Conservation (phyloP, 1,140 invertebrate species). For the Meloidogyne floridensis region DNA sequence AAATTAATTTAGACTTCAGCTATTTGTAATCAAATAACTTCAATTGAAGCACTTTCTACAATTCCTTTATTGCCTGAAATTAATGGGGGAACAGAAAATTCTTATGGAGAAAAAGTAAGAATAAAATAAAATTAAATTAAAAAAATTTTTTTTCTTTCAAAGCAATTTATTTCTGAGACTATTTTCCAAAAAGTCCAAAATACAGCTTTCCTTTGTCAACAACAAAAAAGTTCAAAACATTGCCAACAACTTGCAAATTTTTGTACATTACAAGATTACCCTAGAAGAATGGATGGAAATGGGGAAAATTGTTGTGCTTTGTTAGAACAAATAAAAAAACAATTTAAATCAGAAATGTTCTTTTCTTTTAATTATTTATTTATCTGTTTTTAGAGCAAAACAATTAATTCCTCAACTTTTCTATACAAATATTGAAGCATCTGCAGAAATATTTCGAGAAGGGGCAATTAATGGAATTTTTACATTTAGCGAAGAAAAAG, state of each 20-base stretch:
- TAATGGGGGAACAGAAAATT: background rate
- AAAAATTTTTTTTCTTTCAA: background rate
- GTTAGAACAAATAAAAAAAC: constrained; percentile 24
- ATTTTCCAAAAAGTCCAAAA: constrained; percentile 25
- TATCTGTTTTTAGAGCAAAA: constrained; percentile 24
- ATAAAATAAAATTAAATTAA: background rate
- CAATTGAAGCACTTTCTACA: constrained; percentile 15
- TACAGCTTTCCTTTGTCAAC: constrained; percentile 40
- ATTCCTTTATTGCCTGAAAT: constrained; percentile 5
- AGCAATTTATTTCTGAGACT: constrained; percentile 37
- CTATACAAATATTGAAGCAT: constrained; percentile 51
- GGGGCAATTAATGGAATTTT: constrained; percentile 51
- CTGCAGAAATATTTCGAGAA: constrained; percentile 49
- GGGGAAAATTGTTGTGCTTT: constrained; percentile 41
- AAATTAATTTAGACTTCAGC: constrained; percentile 28
- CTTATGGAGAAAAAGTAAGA: background rate
- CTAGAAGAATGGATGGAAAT: constrained; percentile 35
- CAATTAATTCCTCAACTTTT: constrained; percentile 43
- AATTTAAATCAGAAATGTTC: background rate
- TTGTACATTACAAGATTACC: constrained; percentile 55
- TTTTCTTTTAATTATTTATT: background rate
- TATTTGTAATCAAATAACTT: background rate
- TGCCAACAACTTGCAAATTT: constrained; percentile 55
- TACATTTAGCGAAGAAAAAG: constrained; percentile 30
- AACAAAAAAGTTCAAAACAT: constrained; percentile 16